Conservation (phyloP, 2,797 vertebrate species). For the Arnoldichthys spilopterus region DNA sequence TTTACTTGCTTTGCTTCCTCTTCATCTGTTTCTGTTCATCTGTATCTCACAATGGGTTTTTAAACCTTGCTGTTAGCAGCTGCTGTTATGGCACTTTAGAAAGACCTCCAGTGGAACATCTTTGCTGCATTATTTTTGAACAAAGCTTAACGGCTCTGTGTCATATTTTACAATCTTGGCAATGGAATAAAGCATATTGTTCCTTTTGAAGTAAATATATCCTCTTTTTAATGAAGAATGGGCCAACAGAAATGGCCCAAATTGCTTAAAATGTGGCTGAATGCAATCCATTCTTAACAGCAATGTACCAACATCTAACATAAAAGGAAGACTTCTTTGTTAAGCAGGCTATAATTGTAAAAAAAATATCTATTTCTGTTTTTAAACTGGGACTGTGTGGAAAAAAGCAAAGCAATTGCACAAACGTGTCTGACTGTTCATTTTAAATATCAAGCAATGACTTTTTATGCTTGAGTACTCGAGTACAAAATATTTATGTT, state of each 20-base stretch:
- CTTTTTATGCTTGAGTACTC: neutral
- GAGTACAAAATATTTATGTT: neutral
- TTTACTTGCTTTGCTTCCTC: slow-evolving; percentile 13
- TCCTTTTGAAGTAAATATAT: no score
- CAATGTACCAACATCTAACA: neutral
- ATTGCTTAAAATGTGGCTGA: neutral
- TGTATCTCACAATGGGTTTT: slow-evolving; percentile 23
- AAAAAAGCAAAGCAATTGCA: no score
- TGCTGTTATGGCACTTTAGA: neutral
- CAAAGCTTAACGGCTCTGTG: neutral
- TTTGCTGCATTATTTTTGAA: neutral
- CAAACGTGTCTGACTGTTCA: neutral
- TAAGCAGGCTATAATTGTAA: no score
- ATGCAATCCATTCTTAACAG: neutral
- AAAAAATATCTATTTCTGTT: no score
- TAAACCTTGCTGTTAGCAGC: slow-evolving; percentile 31
- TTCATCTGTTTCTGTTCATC: slow-evolving; percentile 24
- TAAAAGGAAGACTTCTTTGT: no score
- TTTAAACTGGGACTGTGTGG: no score
- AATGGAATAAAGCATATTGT: no score
- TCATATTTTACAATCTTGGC: neutral
- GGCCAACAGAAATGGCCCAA: no score
- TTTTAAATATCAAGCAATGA: neutral
- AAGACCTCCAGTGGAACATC: neutral
- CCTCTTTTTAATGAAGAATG: no score